Evolutionary conservation across 2,888 invertebrate genomes (phyloP).

Genomic region (Aspidiotus destructor): DNA sequence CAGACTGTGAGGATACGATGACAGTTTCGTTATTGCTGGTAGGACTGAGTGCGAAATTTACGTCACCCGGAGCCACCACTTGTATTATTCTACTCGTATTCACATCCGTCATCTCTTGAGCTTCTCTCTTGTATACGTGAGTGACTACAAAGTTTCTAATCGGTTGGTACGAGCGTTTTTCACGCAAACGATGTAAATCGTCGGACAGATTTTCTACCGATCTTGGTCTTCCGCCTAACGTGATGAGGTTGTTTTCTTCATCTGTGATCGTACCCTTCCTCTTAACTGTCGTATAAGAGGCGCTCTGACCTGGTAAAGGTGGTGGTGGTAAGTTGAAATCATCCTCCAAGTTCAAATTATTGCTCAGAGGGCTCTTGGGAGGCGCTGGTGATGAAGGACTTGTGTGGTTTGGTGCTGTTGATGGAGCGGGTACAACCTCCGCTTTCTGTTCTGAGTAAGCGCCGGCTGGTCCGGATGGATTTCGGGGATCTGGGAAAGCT

Average conservation of each 20-base stretch:
- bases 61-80: conserved; percentile 49
- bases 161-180: conserved; percentile 45
- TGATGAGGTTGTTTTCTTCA: conserved; percentile 60
- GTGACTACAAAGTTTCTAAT: conserved; percentile 36
- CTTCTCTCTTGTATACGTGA: conserved; percentile 39
- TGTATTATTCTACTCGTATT: conserved; percentile 40
- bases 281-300: conserved; percentile 72
- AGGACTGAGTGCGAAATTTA: conserved; percentile 61
- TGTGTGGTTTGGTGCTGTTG: conserved; percentile 52
- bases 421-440: conserved; percentile 72
- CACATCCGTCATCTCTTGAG: conserved; percentile 40
- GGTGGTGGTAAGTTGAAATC: conserved; percentile 69
- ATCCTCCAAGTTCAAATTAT: conserved; percentile 41
- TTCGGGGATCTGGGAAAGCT: conserved; percentile 75
- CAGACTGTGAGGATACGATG: conserved; percentile 68
- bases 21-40: conserved; percentile 55
- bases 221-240: conserved; percentile 74
- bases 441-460: conserved; percentile 67
- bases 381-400: conserved; percentile 47
- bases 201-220: conserved; percentile 76
- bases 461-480: conserved; percentile 68
- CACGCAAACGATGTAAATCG: conserved; percentile 64
- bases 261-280: conserved; percentile 55
- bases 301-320: conserved; percentile 70
- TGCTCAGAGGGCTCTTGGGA: conserved; percentile 36